These are phyloP conservation scores for Mantis religiosa DNA, from an alignment of 2,888 invertebrate species.

Conservation along the genomic window DNA sequence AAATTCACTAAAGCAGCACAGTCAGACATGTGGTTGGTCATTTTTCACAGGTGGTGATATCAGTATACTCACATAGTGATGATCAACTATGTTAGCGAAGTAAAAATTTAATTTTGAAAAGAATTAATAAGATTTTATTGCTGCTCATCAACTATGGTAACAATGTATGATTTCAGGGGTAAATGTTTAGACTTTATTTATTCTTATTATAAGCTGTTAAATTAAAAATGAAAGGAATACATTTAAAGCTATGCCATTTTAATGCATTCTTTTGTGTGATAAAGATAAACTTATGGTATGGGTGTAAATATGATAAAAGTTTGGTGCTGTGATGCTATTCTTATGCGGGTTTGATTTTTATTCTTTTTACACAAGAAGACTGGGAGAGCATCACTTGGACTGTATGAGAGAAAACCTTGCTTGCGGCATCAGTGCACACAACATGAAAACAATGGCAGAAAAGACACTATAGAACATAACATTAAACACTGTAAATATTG, in stretches of 20 bases:
- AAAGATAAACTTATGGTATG: background rate
- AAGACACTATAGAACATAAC: background rate
- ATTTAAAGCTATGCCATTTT: background rate
- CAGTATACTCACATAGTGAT: background rate
- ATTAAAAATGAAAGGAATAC: background rate
- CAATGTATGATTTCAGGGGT: background rate
- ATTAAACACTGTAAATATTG: background rate
- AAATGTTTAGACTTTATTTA: background rate
- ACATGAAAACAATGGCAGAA: background rate
- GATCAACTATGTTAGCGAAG: background rate
- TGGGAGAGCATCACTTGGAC: background rate
- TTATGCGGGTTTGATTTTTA: background rate
- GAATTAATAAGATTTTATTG: background rate
- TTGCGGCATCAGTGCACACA: background rate
- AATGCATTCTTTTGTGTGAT: background rate
- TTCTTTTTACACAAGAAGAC: background rate
- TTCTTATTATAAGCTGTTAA: background rate
- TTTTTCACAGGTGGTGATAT: background rate
- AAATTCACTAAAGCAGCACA: background rate
- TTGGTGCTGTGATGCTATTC: background rate
- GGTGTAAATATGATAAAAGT: background rate
- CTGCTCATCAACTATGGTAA: background rate
- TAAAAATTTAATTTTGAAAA: background rate
- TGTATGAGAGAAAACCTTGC: background rate
- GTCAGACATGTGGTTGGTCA: background rate